A percentile compares a stretch with the other conserved stretches of the same genome.
These are phyloP conservation scores for Sandelia bainsii DNA, from an alignment of 2,797 vertebrate species.

Conservation along the genomic window DNA sequence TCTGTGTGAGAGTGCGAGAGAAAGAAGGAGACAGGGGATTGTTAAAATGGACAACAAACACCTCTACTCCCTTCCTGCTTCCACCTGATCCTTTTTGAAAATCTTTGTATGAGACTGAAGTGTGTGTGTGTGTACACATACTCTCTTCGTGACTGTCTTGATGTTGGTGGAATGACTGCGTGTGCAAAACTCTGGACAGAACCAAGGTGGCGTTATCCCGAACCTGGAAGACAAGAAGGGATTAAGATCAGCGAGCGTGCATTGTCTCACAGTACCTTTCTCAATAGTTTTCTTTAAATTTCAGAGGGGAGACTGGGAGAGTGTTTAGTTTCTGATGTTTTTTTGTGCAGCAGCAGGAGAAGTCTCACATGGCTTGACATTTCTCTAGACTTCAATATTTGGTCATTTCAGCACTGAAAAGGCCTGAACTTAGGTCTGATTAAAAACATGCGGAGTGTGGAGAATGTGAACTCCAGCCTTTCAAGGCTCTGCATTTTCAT, in stretches of 20 bases:
- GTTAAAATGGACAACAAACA: background rate
- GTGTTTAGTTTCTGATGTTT: constrained; percentile 26
- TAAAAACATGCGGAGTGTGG: constrained; percentile 33
- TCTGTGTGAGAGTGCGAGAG: constrained; percentile 52
- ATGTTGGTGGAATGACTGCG: constrained; percentile 93
- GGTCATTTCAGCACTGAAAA: constrained; percentile 11
- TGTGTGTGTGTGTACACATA: constrained; percentile 75
- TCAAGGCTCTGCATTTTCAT: background rate
- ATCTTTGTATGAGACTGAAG: too few species aligned
- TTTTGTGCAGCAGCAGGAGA: background rate
- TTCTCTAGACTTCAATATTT: constrained; percentile 26
- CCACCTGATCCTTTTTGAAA: too few species aligned
- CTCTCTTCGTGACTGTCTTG: constrained; percentile 95
- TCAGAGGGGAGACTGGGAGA: constrained; percentile 26
- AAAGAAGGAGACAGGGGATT: too few species aligned
- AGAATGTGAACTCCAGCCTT: background rate
- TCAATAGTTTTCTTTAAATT: constrained; percentile 25
- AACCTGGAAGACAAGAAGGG: constrained; percentile 84
- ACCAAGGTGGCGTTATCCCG: constrained; percentile 94
- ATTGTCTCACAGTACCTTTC: background rate
- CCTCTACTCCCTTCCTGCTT: too few species aligned
- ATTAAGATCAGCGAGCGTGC: accelerated
- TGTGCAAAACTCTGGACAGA: constrained; percentile 91
- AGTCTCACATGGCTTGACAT: constrained; percentile 42
- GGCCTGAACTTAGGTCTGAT: constrained; percentile 27